These are phyloP conservation scores for Sceloporus undulatus DNA, from an alignment of 2,113 vertebrate genomes.

Conservation along the genomic window DNA sequence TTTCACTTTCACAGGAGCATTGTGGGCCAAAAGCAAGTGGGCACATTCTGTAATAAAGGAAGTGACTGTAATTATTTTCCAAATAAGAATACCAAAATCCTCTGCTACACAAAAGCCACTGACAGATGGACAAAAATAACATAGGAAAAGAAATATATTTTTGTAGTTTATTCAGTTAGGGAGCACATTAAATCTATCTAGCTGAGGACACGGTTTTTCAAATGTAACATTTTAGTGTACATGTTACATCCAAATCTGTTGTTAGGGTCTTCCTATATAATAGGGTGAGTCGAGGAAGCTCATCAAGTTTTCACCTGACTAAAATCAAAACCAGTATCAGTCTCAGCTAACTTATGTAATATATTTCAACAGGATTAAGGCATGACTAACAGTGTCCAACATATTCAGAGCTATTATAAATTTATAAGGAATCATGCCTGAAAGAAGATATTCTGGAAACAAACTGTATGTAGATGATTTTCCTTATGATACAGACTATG, in stretches of 20 bases:
- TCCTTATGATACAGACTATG: background rate
- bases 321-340: background rate
- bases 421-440: background rate
- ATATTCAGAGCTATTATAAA: background rate
- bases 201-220: conserved; percentile 6
- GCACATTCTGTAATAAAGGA: conserved; percentile 89
- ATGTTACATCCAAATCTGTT: background rate
- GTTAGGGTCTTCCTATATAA: background rate
- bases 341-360: background rate
- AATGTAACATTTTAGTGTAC: background rate
- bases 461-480: background rate
- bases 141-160: background rate
- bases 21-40: conserved; percentile 97
- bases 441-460: background rate
- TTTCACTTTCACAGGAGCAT: conserved; percentile 99
- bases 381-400: background rate
- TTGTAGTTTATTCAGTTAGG: background rate
- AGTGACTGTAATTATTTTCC: conserved; percentile 27
- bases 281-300: background rate
- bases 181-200: background rate
- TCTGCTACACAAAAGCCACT: background rate
- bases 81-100: background rate
- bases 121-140: background rate
- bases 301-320: background rate
- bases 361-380: background rate